phyloP scores from a whole-genome alignment of 2,888 invertebrate species.

The Oscheius sp. region DNA sequence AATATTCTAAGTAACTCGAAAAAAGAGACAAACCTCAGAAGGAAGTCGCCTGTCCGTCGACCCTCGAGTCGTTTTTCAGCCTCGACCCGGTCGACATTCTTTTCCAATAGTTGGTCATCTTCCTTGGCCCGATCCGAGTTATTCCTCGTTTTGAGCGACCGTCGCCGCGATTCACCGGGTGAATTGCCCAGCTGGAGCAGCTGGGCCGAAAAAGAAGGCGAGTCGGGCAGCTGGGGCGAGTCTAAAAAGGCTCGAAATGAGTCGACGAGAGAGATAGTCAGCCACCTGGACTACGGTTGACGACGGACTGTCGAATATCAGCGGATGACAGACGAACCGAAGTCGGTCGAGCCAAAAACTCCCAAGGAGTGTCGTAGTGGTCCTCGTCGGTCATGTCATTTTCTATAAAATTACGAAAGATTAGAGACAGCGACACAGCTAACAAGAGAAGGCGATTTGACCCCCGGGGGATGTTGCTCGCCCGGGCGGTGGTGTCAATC shows the following conservation, averaged over 20 bases:
- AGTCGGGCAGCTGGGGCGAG: slow-evolving; percentile 33
- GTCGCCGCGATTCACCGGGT: slow-evolving; percentile 45
- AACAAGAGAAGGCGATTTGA: not conserved
- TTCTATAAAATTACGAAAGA: not conserved
- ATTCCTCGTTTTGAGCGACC: slow-evolving; percentile 13
- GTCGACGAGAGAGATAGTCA: not conserved
- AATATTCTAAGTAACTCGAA: not conserved
- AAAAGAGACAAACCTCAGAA: slow-evolving; percentile 49
- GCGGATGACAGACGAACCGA: slow-evolving; percentile 49
- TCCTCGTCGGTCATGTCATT: slow-evolving; percentile 52
- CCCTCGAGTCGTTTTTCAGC: slow-evolving; percentile 65
- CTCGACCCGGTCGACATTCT: slow-evolving; percentile 64
- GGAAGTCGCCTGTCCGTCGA: slow-evolving; percentile 61
- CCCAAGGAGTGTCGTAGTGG: slow-evolving; percentile 72
- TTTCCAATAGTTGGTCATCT: slow-evolving; percentile 46
- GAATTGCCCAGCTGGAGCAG: slow-evolving; percentile 53
- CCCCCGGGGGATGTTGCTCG: slow-evolving; percentile 11
- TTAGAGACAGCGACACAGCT: too few species aligned
- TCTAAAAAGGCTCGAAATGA: slow-evolving; percentile 20
- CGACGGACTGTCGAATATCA: slow-evolving; percentile 37
- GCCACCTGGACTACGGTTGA: slow-evolving; percentile 16
- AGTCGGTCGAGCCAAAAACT: slow-evolving; percentile 63
- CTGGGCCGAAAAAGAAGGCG: slow-evolving; percentile 52
- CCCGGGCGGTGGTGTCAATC: slow-evolving; percentile 23
- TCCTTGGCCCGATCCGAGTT: slow-evolving; percentile 33